Percentiles rank a stretch among this genome's conserved stretches.
Conservation (phyloP, 2,113 vertebrate genomes). For the Amphiprion percula region DNA sequence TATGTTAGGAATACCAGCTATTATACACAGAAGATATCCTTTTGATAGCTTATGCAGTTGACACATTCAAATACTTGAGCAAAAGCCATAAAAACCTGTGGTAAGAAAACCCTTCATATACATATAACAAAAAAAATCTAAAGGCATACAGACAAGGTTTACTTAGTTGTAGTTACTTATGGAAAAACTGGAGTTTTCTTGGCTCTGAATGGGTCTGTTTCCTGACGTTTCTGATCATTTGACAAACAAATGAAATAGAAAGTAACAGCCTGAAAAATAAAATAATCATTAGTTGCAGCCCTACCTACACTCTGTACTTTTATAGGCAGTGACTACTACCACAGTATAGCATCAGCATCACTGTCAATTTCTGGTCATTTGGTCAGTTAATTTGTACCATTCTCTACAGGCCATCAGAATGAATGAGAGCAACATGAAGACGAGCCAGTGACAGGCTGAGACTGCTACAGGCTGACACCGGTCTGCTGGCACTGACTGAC, state of each 20-base stretch:
- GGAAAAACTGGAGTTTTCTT: background rate
- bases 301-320: background rate
- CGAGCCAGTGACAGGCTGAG: slow-evolving; percentile 44
- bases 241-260: too few species aligned
- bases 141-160: too few species aligned
- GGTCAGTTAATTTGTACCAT: slow-evolving; percentile 5
- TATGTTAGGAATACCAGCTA: background rate
- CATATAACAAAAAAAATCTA: too few species aligned
- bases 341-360: background rate
- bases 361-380: slow-evolving; percentile 5
- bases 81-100: too few species aligned
- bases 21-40: too few species aligned
- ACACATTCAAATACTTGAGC: too few species aligned
- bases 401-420: slow-evolving; percentile 9
- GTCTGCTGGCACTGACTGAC: slow-evolving; percentile 24
- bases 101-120: too few species aligned
- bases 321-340: background rate
- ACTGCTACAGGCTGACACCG: slow-evolving; percentile 68
- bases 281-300: background rate
- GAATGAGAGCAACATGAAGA: slow-evolving; percentile 41
- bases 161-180: slow-evolving; percentile 3
- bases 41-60: too few species aligned
- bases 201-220: too few species aligned
- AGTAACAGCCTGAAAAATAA: background rate
- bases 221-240: too few species aligned